Evolutionary conservation across 2,797 vertebrate genomes (phyloP).

Genomic region (Argentina silus): DNA sequence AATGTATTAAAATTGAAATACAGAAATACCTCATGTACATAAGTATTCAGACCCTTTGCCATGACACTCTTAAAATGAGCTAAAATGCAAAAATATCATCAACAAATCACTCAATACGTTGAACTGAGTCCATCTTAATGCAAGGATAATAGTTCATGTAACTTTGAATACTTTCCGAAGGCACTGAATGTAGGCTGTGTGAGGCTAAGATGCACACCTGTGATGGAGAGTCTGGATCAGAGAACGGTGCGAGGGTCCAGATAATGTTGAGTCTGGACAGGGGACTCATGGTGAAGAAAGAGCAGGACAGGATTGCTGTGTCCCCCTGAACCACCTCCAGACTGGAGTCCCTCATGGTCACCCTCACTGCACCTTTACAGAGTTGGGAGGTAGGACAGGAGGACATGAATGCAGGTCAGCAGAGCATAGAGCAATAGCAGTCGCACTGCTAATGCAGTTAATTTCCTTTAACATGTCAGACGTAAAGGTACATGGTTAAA

Average conservation of each 20-base stretch:
- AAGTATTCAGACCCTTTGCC: too few relatives aligned
- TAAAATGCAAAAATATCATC: too few relatives aligned
- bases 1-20: too few relatives aligned
- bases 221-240: slow-evolving; percentile 71
- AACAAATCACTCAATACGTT: too few relatives aligned
- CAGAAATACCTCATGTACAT: too few relatives aligned
- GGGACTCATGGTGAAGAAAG: slow-evolving; percentile 77
- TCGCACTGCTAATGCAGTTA: neutral
- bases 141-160: too few relatives aligned
- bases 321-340: slow-evolving; percentile 78
- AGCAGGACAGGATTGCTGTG: slow-evolving; percentile 76
- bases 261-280: slow-evolving; percentile 82
- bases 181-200: too few relatives aligned
- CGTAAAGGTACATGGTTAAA: neutral
- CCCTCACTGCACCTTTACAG: slow-evolving; percentile 69
- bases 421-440: neutral
- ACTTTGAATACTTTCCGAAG: too few relatives aligned
- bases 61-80: too few relatives aligned
- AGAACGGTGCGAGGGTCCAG: slow-evolving; percentile 80
- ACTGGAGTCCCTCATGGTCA: slow-evolving; percentile 71
- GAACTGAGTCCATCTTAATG: too few relatives aligned
- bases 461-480: neutral
- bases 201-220: slow-evolving; percentile 77
- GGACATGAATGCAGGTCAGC: neutral
- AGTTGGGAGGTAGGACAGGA: neutral